Base-by-base conservation (phyloP, 2,888 invertebrate genomes). In the Agriopis leucophaearia region DNA sequence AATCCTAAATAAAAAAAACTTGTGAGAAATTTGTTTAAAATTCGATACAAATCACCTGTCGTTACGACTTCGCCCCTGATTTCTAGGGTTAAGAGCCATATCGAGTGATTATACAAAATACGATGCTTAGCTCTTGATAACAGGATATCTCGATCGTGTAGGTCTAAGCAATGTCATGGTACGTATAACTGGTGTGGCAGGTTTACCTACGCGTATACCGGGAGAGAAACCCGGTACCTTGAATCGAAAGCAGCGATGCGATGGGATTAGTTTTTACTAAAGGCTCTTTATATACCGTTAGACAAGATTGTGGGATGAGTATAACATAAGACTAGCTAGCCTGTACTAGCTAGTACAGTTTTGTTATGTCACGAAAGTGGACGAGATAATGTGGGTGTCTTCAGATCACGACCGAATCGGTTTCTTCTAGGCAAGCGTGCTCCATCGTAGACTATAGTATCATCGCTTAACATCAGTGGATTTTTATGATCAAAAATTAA, bases 181-280 rank as follows among this genome's bases (percentile, higher is more conserved):
- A 71, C 71, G 77, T 62, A 76, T 77, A 84, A 87, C 88, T 79
- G 78, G 89, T 87, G 80, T 78, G 73, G 72, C 82, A 56, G 78
- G 83, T 81, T 61, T 71, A 66, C 70, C 52, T 57, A 62, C 70
- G 66, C 75, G 75, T 71, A 72, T 75, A 75, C 66, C 66, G 75
- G 70, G 74, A 78, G 88, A 80, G 90, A 90, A 91, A 91, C 87
- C 82, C 78, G 59, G 63, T 63, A 54, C 55, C 68, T 69, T 63
- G 72, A 67, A 70, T 69, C 65, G 75, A 73, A 75, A 75, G 75
- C 73, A 63, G 58, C 60, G 27, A 56, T 66, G 52, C 45, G 58
- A 70, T 69, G 69, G 64, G 67, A 72, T 71, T 73, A 68, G 60
- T 72, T 71, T 72, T 72, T 71, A 51, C 59, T 71, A 54, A 64